Conservation (phyloP, 2,113 vertebrate species). For the Gallinago jamesoni region DNA sequence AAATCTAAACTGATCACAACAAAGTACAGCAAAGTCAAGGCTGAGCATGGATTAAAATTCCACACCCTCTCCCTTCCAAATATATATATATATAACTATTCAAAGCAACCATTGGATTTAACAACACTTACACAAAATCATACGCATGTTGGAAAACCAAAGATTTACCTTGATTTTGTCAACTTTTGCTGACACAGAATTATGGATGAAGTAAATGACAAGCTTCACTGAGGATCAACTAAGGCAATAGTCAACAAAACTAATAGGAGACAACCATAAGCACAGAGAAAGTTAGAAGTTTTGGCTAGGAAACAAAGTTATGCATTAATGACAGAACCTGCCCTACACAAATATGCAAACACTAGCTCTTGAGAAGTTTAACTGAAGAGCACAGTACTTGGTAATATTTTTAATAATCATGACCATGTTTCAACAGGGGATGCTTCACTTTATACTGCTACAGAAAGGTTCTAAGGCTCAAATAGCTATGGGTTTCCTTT, state of each 20-base stretch:
- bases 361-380: not conserved
- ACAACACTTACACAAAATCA: not conserved
- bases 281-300: not conserved
- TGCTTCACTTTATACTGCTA: not conserved
- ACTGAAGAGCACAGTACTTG: not conserved
- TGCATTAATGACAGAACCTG: not conserved
- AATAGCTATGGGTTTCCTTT: not conserved
- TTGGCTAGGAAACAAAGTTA: not conserved
- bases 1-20: not conserved
- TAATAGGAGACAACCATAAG: not conserved
- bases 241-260: not conserved
- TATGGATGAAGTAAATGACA: not conserved
- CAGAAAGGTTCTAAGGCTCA: not conserved
- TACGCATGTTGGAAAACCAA: not conserved
- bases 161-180: not conserved
- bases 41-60: not conserved
- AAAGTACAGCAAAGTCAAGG: not conserved
- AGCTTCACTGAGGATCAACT: not conserved
- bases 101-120: not conserved
- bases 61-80: not conserved
- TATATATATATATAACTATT: not conserved
- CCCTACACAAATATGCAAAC: not conserved
- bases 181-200: not conserved
- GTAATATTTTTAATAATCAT: not conserved
- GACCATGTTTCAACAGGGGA: not conserved